Evolutionary conservation across 2,113 vertebrate species (phyloP).

Genomic region (Scatophagus argus): DNA sequence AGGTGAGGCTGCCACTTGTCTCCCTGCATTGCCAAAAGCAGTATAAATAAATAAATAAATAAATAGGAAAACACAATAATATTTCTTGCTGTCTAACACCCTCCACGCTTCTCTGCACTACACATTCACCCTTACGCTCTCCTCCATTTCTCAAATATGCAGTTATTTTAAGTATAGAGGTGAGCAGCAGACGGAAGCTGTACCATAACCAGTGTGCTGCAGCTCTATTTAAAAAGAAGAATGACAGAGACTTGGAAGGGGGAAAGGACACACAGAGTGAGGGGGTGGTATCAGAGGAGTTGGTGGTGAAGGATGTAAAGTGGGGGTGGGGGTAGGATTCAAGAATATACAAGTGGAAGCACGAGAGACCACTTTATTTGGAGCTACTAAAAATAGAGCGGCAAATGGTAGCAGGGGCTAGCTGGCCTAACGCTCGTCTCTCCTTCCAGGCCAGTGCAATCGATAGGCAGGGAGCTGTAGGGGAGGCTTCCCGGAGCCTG

Average conservation of each 20-base stretch:
- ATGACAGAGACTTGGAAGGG: conserved; percentile 50
- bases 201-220: conserved; percentile 84
- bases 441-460: conserved; percentile 87
- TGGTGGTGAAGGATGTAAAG: conserved; percentile 74
- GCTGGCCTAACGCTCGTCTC: conserved; percentile 67
- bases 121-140: conserved; percentile 35
- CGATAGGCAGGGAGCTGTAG: conserved; percentile 91
- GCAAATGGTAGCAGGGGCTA: conserved; percentile 88
- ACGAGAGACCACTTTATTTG: conserved; percentile 94
- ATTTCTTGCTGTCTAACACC: conserved; percentile 44
- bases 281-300: conserved; percentile 62
- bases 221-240: conserved; percentile 83
- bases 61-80: conserved; percentile 42
- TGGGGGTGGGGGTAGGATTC: conserved; percentile 53
- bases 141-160: conserved; percentile 57
- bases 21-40: conserved; percentile 43
- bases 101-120: conserved; percentile 22
- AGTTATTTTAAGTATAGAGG: conserved; percentile 90
- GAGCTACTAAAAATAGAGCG: conserved; percentile 89
- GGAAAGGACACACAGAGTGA: conserved; percentile 69
- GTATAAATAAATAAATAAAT: conserved; percentile 54
- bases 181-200: conserved; percentile 83
- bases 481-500: conserved; percentile 88
- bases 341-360: conserved; percentile 78
- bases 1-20: conserved; percentile 64